Base-by-base conservation (phyloP, 2,888 invertebrate genomes). In the Pseudoips prasinana region DNA sequence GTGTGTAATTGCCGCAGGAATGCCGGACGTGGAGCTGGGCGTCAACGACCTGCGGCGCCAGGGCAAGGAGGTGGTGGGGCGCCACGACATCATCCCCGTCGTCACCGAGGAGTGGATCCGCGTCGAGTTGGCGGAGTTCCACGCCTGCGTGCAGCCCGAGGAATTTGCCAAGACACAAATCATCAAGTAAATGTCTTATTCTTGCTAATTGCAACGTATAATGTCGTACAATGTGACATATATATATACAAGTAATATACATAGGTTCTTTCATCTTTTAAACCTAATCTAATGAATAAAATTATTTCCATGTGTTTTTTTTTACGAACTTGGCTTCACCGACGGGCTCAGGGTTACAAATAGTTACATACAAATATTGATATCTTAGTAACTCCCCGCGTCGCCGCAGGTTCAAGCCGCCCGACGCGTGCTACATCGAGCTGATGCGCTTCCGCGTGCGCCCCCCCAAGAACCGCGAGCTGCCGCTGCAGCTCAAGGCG, bases 51-150 rank as follows among this genome's bases (percentile, higher is more conserved):
- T 97, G 91, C 92, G 96, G 79, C 91, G 98, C n/a, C 97, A 98
- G 82, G 99, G 99, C n/a, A 95, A 95, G 82, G 99, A 99, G 90
- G 98, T 99, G 31, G 99, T 99, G 1, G 98, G 99, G 0, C 91
- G 99, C 2, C 98, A 98, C 82, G 99, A 99, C 85, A 99, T 99
- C 76, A 98, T 99, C 73, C 99, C 99, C 10, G 97, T 97, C 8
- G 96, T 96, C 43, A 99, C 99, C 0, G 99, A 99, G 85, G 98
- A 99, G 85, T 99, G 99, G 99, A 99, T 99, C 69, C 93, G 97
- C 22, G 91, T 99, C 33, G 98, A 99, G 86, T 92, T 94, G 28
- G 93, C 96, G 0, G 98, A 98, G 79, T 98, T 99, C 80, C 98
- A 99, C 85, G 93, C 94, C 33, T 96, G 96, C 73, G 96, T 99